Evolutionary conservation across 2,888 invertebrate genomes (phyloP), one percentile per base, ranked within the genome.

Genomic region (Tetanocera ferruginea): DNA sequence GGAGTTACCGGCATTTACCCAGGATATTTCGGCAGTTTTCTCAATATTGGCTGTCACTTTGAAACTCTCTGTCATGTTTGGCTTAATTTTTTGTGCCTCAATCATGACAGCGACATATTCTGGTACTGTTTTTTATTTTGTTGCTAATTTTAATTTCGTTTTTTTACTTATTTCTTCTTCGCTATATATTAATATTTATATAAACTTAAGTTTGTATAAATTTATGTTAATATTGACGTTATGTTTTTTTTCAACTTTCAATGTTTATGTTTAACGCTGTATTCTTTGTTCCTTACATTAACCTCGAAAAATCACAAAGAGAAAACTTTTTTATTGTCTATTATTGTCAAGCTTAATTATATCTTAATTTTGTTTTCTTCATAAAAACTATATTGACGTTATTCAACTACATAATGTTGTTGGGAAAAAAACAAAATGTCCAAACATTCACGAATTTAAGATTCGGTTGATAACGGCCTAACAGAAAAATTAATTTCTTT

Each of bases 1-100:
- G 78, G 76, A 76, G 23, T 1, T 23, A 79, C 78, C 78, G n/a
- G 23, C 43, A 6, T 79, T 80, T 78, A 73, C 80, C 77, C 80
- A 73, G 79, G 78, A 72, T 78, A 17, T 37, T 37, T 37, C 37
- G 9, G 34, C 67, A 72, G 78, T 19, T 23, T 25, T 23, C 23
- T 60, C 25, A 60, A 25, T 60, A 23, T 60, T 60, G 57, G 5
- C 57, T 23, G 19, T 60, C 57, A 25, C 57, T 23, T 8, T 60
- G 9, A 4, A 9, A 4, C 25, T 23, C 25, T 25, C 57, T 60
- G 57, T 11, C 55, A 23, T 4, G 25, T 5, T 28, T 60, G 23
- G 11, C 57, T 60, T 23, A 9, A 2, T 60, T 28, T 60, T 28
- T 60, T 25, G 3, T 28, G 9, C 28, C 57, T 57, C n/a, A n/a